Base-by-base conservation (phyloP, 2,797 vertebrate genomes). In the Platyrinchus mystaceus region DNA sequence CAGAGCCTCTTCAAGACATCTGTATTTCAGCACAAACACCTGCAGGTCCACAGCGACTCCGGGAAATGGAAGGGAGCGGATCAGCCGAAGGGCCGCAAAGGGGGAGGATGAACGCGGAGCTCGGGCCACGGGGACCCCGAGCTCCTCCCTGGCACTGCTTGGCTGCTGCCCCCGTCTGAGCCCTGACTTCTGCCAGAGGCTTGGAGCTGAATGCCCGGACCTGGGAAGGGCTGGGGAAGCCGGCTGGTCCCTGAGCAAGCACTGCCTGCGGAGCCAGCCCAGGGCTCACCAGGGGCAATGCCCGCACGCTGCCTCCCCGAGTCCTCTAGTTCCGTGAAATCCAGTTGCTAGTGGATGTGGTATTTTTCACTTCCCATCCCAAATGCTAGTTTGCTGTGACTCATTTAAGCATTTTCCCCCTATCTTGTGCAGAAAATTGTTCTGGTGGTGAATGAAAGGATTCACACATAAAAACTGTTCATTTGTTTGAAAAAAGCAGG, bases 31-130 rank as follows among this genome's bases (percentile, higher is more conserved):
- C 41, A 7, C 0, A 14, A 52, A 36, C 2, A 5, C 37, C 43
- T 30, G 47, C 6, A 2, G 39, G 17, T 10, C 60, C 4, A 7
- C 68, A 30, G 52, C 0, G 5, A 9, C 32, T 47, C 27, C 16
- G 12, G 15, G 32, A 58, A 39, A 39, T 7, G 28, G 39, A 46
- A 73, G 24, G 0, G 1, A 92, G 52, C 5, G 3, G 32, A 59
- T 4, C 14, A 11, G 32, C 23, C 7, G 37, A 67, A 14, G 2
- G 1, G 37, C 36, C 14, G 10, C 4, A 1, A 3, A 5, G 16
- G 1, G 13, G 34, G 36, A 37, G 60, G 81, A 59, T 1, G 6
- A 75, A 10, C 0, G 0, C 2, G 0, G 14, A 14, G 27, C 63
- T 20, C 8, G 27, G 46, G 19, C 17, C 6, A 7, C 4, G 16